A percentile compares a stretch with the other conserved stretches of the same genome.
phyloP scores from a whole-genome alignment of 2,113 vertebrate species.

The Coturnix japonica region DNA sequence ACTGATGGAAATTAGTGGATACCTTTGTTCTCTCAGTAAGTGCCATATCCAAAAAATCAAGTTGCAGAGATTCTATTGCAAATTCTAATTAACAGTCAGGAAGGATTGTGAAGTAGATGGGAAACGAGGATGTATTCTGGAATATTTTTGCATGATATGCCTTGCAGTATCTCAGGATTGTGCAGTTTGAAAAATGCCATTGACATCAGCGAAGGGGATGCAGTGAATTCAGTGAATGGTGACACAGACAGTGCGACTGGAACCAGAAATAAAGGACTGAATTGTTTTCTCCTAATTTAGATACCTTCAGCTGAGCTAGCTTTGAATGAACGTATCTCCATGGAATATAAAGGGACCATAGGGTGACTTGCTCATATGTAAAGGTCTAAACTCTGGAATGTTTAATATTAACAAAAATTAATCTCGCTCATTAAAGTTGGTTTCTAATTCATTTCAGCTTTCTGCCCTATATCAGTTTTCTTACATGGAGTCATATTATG shows the following conservation, averaged over 20 bases:
- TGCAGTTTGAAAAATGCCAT: not conserved
- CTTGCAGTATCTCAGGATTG: not conserved
- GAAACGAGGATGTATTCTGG: not conserved
- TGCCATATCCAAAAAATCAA: not conserved
- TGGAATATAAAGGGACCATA: not conserved
- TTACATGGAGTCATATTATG: not conserved
- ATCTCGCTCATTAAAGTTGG: not conserved
- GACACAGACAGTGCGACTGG: not conserved
- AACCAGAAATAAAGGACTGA: not conserved
- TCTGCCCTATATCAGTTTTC: not conserved
- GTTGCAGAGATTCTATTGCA: not conserved
- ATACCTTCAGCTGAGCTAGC: not conserved
- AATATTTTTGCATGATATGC: not conserved
- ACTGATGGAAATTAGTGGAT: not conserved
- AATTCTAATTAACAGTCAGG: not conserved
- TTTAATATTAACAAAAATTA: slow-evolving; percentile 14
- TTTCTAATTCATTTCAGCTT: not conserved
- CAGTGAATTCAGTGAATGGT: not conserved
- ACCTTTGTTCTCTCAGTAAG: not conserved
- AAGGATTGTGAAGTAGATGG: not conserved
- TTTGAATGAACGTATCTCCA: not conserved
- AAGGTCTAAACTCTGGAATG: not conserved
- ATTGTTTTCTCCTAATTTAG: slow-evolving; percentile 29
- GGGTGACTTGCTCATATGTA: not conserved
- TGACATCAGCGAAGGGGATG: not conserved